A percentile compares a stretch with the other conserved stretches of the same genome.
Conservation (phyloP, 64 coral and sea anemone species). For the Stichodactyla helianthus region DNA sequence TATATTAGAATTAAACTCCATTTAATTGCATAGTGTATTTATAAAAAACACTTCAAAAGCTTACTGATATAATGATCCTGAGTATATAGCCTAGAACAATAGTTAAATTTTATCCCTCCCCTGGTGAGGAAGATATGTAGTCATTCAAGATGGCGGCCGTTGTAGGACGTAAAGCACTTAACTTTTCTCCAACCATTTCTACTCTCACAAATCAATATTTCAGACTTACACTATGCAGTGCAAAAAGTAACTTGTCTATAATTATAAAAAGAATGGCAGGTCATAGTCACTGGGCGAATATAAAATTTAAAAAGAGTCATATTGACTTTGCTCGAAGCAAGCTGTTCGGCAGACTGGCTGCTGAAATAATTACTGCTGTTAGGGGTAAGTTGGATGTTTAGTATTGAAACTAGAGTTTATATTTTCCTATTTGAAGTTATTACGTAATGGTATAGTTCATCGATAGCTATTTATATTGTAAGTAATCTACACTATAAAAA, state of each 20-base stretch:
- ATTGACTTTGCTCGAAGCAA: slow-evolving; percentile 93
- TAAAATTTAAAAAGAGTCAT: slow-evolving; percentile 91
- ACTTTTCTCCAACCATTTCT: slow-evolving; percentile 12
- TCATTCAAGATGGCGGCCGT: slow-evolving; percentile 71
- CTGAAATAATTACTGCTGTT: slow-evolving; percentile 91
- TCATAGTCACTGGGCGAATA: slow-evolving; percentile 98
- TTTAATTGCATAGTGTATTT: not conserved
- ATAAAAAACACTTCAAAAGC: not conserved
- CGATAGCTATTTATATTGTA: not conserved
- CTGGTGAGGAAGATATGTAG: not conserved
- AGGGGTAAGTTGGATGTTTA: slow-evolving; percentile 49
- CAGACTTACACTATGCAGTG: slow-evolving; percentile 4
- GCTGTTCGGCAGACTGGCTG: slow-evolving; percentile 81
- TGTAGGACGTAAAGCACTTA: not conserved
- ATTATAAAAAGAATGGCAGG: slow-evolving; percentile 57
- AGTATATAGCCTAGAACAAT: not conserved
- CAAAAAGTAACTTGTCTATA: slow-evolving; percentile 26
- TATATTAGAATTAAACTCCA: not conserved
- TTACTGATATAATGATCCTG: not conserved
- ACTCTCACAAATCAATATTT: not conserved
- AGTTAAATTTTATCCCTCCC: not conserved
- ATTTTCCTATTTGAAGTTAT: not conserved
- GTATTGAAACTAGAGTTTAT: not conserved
- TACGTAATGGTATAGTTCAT: not conserved
- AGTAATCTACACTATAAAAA: not conserved